phyloP scores from a whole-genome alignment of 2,797 vertebrate genomes.

The Micromesistius poutassou region DNA sequence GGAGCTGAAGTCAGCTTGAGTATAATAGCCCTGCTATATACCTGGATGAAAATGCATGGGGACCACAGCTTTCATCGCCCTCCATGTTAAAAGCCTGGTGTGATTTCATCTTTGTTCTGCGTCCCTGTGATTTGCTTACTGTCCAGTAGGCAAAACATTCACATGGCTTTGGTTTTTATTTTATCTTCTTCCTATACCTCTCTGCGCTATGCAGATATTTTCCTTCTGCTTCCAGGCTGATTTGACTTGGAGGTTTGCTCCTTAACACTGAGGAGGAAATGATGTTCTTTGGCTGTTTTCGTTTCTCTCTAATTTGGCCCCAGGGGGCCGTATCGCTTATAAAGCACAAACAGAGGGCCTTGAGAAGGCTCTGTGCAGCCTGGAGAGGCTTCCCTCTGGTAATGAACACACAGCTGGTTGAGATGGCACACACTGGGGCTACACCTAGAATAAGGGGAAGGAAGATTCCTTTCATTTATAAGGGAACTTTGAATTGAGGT shows the following conservation, averaged over 20 bases:
- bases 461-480: background rate
- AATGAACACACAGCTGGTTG: background rate
- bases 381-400: conserved; percentile 30
- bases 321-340: conserved; percentile 12
- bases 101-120: conserved; percentile 35
- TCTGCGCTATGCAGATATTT: background rate
- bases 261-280: background rate
- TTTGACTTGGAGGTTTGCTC: background rate
- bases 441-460: background rate
- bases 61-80: conserved; percentile 44
- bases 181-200: background rate
- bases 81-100: conserved; percentile 46
- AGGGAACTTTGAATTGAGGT: background rate
- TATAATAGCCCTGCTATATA: conserved; percentile 47
- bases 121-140: conserved; percentile 19
- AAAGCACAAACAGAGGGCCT: conserved; percentile 23
- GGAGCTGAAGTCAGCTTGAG: conserved; percentile 32
- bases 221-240: background rate
- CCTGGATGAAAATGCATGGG: conserved; percentile 60
- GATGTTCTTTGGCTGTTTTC: conserved; percentile 1
- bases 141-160: background rate
- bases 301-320: conserved; percentile 20
- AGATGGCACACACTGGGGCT: background rate
- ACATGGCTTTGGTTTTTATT: background rate
- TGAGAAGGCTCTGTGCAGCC: conserved; percentile 21